Conservation (phyloP, 2,797 vertebrate species). For the Lutra lutra region DNA sequence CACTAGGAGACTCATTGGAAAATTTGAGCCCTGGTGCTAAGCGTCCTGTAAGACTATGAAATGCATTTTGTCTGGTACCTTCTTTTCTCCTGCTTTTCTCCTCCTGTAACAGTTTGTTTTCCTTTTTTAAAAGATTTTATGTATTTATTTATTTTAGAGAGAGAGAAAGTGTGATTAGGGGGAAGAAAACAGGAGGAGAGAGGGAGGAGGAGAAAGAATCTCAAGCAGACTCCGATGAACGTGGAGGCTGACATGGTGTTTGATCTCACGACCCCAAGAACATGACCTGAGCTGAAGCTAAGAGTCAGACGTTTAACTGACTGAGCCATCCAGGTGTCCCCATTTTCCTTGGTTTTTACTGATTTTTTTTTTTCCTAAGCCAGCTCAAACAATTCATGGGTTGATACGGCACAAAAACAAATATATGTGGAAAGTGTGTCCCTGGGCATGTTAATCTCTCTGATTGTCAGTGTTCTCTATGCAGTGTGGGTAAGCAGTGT, state of each 20-base stretch:
- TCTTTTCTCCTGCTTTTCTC: background rate
- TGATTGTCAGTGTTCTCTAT: background rate
- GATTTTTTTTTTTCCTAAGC: background rate
- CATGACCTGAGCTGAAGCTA: background rate
- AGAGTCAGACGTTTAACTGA: background rate
- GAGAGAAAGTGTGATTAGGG: background rate
- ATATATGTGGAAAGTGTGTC: background rate
- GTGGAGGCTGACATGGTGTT: background rate
- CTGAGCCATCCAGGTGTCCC: background rate
- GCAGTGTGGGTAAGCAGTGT: background rate
- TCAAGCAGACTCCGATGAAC: background rate
- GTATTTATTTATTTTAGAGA: slow-evolving; percentile 25
- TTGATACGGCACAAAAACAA: background rate
- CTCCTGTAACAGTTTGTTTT: background rate
- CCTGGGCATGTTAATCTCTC: background rate
- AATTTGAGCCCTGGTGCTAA: background rate
- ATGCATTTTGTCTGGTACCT: background rate
- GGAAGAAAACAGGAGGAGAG: background rate
- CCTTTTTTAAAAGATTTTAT: background rate
- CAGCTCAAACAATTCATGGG: background rate
- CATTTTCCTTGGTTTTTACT: background rate
- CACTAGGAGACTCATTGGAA: background rate
- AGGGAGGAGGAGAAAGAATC: background rate
- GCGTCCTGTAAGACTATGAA: background rate
- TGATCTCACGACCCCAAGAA: accelerated